phyloP scores from a whole-genome alignment of 2,113 vertebrate genomes.

The Anser brachyrhynchus region DNA sequence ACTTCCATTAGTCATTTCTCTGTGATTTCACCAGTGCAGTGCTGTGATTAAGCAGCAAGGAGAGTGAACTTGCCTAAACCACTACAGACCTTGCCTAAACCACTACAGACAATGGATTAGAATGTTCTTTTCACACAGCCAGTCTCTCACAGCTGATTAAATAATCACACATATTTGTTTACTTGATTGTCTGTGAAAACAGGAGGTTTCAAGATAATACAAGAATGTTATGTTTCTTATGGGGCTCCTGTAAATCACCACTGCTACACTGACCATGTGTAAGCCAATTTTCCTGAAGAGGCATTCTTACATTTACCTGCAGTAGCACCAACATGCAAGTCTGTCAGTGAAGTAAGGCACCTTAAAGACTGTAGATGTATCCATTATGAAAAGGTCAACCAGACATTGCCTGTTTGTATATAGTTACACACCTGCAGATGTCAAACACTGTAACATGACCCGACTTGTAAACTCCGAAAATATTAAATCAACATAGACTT shows the following conservation, averaged over 20 bases:
- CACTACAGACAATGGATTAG: neutral
- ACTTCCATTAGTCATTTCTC: neutral
- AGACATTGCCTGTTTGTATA: neutral
- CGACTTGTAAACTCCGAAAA: neutral
- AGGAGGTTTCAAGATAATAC: neutral
- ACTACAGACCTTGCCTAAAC: neutral
- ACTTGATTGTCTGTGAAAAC: constrained; percentile 21
- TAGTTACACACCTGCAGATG: neutral
- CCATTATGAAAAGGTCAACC: neutral
- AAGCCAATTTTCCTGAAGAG: neutral
- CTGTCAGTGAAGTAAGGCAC: neutral
- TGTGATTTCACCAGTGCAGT: neutral
- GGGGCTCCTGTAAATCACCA: neutral
- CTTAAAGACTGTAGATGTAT: neutral
- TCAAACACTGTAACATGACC: rapidly evolving
- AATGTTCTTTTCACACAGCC: neutral
- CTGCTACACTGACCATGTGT: neutral
- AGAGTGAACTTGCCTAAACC: neutral
- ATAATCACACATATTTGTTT: constrained; percentile 7
- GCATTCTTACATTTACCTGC: neutral
- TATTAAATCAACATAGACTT: neutral
- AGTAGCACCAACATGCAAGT: neutral
- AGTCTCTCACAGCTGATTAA: constrained; percentile 8
- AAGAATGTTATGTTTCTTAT: neutral
- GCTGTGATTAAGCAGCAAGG: neutral